Conservation (phyloP, 2,888 invertebrate species). For the Sturmia bella region DNA sequence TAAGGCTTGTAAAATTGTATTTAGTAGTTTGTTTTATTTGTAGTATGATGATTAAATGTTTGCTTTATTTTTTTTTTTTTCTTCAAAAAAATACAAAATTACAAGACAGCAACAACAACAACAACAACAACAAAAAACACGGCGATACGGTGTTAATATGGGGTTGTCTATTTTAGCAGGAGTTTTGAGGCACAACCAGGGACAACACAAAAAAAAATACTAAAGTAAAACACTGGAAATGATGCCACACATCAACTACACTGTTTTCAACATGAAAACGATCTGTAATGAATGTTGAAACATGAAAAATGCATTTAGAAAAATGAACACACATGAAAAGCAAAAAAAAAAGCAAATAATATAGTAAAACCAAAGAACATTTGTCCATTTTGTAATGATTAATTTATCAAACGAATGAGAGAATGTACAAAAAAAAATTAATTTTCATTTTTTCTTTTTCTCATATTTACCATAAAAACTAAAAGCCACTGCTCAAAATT, state of each 20-base stretch:
- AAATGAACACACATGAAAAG: constrained; percentile 1
- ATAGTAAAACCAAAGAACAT: constrained; percentile 46
- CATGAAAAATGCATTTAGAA: constrained; percentile 68
- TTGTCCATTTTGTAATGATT: constrained; percentile 55
- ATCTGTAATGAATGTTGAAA: constrained; percentile 63
- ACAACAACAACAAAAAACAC: constrained; percentile 1
- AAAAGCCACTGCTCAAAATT: background rate
- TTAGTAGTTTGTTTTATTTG: constrained; percentile 37
- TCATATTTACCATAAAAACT: background rate
- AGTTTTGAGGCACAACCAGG: constrained; percentile 34
- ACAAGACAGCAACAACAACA: constrained; percentile 6
- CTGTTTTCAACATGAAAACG: constrained; percentile 51
- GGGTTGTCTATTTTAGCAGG: constrained; percentile 50
- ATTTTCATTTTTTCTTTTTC: background rate
- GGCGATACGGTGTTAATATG: constrained; percentile 46
- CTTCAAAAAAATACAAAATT: constrained; percentile 4
- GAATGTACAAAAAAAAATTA: constrained; percentile 7
- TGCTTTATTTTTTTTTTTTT: too few relatives aligned
- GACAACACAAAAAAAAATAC: background rate
- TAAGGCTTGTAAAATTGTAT: constrained; percentile 10
- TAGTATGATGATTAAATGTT: constrained; percentile 44
- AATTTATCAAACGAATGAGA: constrained; percentile 52
- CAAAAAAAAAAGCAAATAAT: constrained; percentile 1
- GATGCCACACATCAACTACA: constrained; percentile 58
- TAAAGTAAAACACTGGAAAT: constrained; percentile 32